Conservation (phyloP, 1,140 invertebrate species). For the Ectropis grisescens region DNA sequence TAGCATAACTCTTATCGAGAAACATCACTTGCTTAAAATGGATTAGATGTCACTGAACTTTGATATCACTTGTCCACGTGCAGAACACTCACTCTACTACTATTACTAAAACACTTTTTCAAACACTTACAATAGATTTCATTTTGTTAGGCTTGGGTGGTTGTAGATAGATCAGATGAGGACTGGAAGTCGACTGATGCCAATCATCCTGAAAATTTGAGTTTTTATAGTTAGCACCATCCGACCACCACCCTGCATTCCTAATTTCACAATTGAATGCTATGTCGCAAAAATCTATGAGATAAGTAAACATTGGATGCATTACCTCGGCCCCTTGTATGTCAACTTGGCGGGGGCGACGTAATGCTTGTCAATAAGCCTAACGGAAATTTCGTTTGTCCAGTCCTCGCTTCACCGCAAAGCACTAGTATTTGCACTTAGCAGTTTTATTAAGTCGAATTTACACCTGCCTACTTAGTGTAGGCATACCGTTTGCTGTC, state of each 20-base stretch:
- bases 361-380: constrained; percentile 57
- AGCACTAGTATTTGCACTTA: constrained; percentile 15
- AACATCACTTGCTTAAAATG: no score
- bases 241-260: constrained; percentile 44
- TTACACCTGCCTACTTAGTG: background rate
- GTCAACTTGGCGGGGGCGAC: constrained; percentile 39
- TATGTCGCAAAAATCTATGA: constrained; percentile 61
- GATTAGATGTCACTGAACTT: no score
- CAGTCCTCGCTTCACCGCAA: constrained; percentile 35
- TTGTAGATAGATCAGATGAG: constrained; percentile 22
- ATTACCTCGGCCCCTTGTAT: constrained; percentile 55
- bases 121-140: constrained; percentile 58
- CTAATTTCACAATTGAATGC: constrained; percentile 48
- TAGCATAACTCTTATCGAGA: no score
- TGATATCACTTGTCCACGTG: no score
- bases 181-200: constrained; percentile 44
- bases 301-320: constrained; percentile 63
- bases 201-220: constrained; percentile 43
- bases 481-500: no score
- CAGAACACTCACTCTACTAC: no score
- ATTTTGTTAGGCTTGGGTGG: constrained; percentile 28
- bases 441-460: constrained; percentile 5
- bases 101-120: no score
- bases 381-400: constrained; percentile 53
- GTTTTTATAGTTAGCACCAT: constrained; percentile 50